Evolutionary conservation across 2,797 vertebrate genomes (phyloP).

Genomic region (Anguilla obscura): DNA sequence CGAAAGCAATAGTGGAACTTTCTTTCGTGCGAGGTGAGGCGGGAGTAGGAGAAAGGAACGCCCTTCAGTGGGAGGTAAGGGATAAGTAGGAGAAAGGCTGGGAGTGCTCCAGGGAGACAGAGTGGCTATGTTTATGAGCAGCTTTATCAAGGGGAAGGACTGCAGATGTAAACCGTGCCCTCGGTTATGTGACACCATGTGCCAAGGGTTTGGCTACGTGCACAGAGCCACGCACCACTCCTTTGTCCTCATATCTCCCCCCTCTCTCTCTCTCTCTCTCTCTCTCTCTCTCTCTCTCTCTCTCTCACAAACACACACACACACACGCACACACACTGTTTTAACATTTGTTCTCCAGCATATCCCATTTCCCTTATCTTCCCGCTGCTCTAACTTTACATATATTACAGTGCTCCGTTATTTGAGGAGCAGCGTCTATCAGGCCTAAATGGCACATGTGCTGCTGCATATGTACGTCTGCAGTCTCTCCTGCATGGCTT

Average conservation of each 20-base stretch:
- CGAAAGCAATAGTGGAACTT: slow-evolving; percentile 16
- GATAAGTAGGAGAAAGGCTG: slow-evolving; percentile 11
- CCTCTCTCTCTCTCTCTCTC: slow-evolving; percentile 13
- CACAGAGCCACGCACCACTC: slow-evolving; percentile 47
- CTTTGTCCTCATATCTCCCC: slow-evolving; percentile 18
- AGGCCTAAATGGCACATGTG: background rate
- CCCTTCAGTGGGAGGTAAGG: background rate
- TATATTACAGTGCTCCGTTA: background rate
- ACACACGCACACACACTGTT: background rate
- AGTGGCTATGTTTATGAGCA: slow-evolving; percentile 32
- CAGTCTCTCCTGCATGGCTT: background rate
- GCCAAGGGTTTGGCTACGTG: slow-evolving; percentile 57
- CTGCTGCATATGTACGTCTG: background rate
- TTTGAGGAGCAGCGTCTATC: background rate
- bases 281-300: background rate
- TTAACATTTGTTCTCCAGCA: background rate
- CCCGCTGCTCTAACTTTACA: background rate
- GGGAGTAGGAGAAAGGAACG: background rate
- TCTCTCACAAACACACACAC: background rate
- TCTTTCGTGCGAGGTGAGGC: background rate
- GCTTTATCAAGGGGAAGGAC: slow-evolving; percentile 37
- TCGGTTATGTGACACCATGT: slow-evolving; percentile 43
- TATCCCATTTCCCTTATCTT: background rate
- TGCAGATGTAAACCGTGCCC: slow-evolving; percentile 46
- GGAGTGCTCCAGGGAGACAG: background rate